Evolutionary conservation across 2,888 invertebrate species (phyloP).

Genomic region (Galeopsomyia nigrocyanea): DNA sequence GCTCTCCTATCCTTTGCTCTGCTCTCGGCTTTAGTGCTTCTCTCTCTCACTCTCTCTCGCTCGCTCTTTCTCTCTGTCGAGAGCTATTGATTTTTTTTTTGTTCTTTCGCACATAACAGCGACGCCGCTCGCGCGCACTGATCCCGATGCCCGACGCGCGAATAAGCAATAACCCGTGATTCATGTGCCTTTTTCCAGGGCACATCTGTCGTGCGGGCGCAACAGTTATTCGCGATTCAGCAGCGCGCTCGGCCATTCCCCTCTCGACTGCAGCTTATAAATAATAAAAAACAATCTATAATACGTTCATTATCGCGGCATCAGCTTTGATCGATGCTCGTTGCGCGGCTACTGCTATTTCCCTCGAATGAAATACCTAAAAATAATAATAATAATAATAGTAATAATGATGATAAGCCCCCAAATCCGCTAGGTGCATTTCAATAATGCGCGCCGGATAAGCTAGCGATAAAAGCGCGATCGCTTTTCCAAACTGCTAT

Average conservation of each 20-base stretch:
- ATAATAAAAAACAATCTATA: no score
- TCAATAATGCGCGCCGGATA: constrained; percentile 40
- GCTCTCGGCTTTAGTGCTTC: background rate
- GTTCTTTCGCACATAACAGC: no score
- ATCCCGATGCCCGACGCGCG: no score
- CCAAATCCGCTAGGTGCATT: constrained; percentile 29
- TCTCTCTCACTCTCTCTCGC: no score
- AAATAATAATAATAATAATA: no score
- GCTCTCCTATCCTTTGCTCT: constrained; percentile 38
- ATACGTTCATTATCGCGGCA: background rate
- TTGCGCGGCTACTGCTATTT: background rate
- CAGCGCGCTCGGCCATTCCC: background rate
- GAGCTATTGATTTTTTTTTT: constrained; percentile 47
- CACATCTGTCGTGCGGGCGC: no score
- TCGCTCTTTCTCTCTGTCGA: background rate
- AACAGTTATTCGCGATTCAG: no score
- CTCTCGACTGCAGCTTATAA: no score
- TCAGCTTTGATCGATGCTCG: constrained; percentile 1
- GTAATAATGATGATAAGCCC: constrained; percentile 44
- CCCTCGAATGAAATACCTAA: no score
- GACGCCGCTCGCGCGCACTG: no score
- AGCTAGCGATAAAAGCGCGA: constrained; percentile 45
- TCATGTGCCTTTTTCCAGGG: no score
- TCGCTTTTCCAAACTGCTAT: constrained; percentile 23
- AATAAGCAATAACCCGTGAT: no score